These are phyloP conservation scores for Achlya flavicornis DNA, from an alignment of 2,888 invertebrate genomes.

Conservation along the genomic window DNA sequence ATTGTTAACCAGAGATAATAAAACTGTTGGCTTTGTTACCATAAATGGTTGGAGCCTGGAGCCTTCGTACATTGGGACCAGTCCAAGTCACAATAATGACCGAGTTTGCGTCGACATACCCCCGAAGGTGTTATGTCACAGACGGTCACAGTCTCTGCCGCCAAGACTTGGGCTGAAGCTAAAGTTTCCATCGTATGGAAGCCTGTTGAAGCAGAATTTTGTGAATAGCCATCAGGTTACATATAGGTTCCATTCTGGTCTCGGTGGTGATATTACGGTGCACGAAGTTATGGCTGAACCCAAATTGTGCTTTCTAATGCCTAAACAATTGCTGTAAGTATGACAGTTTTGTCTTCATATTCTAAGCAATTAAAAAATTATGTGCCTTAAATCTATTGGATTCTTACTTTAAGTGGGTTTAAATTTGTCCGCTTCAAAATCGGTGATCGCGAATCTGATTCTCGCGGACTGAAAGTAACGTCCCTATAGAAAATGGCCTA, in stretches of 20 bases:
- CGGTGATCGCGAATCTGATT: too few species aligned
- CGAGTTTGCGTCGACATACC: constrained; percentile 68
- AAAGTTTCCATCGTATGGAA: constrained; percentile 91
- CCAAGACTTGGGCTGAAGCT: constrained; percentile 91
- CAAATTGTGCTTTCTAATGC: constrained; percentile 92
- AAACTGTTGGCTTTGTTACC: constrained; percentile 92
- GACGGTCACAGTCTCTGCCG: constrained; percentile 93
- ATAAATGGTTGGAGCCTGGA: constrained; percentile 94
- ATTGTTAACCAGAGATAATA: constrained; percentile 84
- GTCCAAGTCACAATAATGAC: constrained; percentile 86
- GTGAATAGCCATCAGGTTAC: constrained; percentile 89
- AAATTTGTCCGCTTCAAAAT: background rate
- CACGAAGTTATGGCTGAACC: constrained; percentile 97
- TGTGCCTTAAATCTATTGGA: too few species aligned
- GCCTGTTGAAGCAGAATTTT: constrained; percentile 87
- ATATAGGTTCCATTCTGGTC: constrained; percentile 94
- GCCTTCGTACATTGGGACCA: constrained; percentile 88
- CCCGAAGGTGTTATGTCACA: constrained; percentile 67
- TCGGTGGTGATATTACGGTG: constrained; percentile 96
- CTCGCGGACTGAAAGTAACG: too few species aligned
- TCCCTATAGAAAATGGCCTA: too few species aligned
- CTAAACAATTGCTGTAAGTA: constrained; percentile 94
- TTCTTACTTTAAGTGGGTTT: background rate
- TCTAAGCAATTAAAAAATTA: too few species aligned
- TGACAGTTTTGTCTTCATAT: too few species aligned